phyloP scores from a whole-genome alignment of 2,113 vertebrate species.

The Protomyctophum bolini region DNA sequence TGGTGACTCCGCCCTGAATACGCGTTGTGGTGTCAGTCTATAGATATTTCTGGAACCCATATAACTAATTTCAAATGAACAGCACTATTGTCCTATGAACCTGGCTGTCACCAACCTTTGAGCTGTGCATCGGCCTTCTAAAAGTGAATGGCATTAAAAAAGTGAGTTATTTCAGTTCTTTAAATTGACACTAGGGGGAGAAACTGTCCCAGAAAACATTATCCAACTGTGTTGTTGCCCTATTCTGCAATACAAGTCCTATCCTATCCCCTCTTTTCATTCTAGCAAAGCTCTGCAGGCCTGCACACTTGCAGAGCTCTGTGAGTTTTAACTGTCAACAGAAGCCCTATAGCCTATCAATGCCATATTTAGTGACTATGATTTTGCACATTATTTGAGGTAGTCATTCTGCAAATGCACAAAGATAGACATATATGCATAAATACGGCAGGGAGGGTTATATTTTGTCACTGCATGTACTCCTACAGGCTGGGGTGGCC shows the following conservation, averaged over 20 bases:
- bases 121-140: no score
- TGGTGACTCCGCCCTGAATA: no score
- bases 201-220: not conserved
- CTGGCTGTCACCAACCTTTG: no score
- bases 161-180: not conserved
- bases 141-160: no score
- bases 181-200: constrained; percentile 50
- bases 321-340: constrained; percentile 36
- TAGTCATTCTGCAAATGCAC: not conserved
- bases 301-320: constrained; percentile 36
- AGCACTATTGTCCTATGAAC: no score
- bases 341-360: constrained; percentile 13
- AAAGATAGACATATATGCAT: no score
- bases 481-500: not conserved
- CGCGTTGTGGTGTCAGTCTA: no score
- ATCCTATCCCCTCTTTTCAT: not conserved
- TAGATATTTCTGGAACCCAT: no score
- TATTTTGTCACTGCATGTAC: not conserved
- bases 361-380: constrained; percentile 45
- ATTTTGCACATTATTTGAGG: constrained; percentile 19
- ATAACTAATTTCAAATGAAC: no score
- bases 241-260: no score
- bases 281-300: not conserved
- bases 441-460: no score
- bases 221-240: not conserved